A percentile compares a stretch with the other conserved stretches of the same genome.
These are phyloP conservation scores for Reticulitermes speratus DNA, from an alignment of 1,140 invertebrate genomes.

Conservation along the genomic window DNA sequence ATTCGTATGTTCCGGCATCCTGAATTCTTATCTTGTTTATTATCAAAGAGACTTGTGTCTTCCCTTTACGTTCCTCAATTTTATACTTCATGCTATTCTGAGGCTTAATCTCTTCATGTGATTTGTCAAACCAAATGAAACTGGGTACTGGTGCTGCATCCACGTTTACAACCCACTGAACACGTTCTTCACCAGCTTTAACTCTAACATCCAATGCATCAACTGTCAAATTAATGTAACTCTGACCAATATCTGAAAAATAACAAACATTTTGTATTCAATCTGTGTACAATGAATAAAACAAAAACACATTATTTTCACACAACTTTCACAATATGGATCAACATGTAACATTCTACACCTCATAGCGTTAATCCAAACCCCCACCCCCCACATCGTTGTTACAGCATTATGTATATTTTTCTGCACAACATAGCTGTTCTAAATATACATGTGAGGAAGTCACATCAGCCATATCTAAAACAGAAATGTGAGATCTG, in stretches of 20 bases:
- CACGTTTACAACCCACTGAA: conserved; percentile 47
- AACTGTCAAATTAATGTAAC: conserved; percentile 46
- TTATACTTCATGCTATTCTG: conserved; percentile 21
- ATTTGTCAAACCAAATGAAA: conserved; percentile 46
- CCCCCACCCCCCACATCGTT: no score
- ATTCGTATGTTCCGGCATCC: conserved; percentile 42
- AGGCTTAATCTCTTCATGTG: conserved; percentile 29
- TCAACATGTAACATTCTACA: no score
- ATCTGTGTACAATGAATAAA: no score
- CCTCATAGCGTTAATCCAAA: no score
- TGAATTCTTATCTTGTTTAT: conserved; percentile 36
- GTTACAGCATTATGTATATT: no score
- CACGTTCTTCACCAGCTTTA: conserved; percentile 36
- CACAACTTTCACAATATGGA: no score
- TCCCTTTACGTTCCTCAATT: conserved; percentile 27
- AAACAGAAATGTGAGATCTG: no score
- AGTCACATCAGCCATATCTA: no score
- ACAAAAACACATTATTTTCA: no score
- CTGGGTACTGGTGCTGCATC: conserved; percentile 48
- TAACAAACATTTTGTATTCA: background rate
- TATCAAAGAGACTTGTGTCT: conserved; percentile 26
- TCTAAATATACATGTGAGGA: no score
- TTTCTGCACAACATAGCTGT: no score
- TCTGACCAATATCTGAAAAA: conserved; percentile 27
- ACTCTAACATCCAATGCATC: conserved; percentile 38